Evolutionary conservation across 2,888 invertebrate species (phyloP).

Genomic region (Shargacucullia verbasci): DNA sequence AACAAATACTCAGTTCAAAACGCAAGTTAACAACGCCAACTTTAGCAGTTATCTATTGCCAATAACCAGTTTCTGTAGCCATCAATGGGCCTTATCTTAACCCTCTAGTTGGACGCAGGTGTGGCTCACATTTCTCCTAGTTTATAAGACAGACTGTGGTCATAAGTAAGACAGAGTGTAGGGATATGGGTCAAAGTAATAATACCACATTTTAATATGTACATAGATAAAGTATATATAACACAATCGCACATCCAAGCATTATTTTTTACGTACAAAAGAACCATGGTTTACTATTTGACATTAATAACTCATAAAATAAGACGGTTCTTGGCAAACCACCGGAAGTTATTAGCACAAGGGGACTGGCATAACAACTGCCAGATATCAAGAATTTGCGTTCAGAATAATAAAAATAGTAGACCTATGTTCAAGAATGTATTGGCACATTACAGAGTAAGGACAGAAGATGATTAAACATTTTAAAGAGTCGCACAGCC

Average conservation of each 20-base stretch:
- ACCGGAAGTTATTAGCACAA: constrained; percentile 34
- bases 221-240: neutral
- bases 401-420: constrained; percentile 25
- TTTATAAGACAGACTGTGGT: neutral
- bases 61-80: neutral
- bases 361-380: constrained; percentile 24
- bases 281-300: constrained; percentile 23
- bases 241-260: constrained; percentile 21
- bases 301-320: constrained; percentile 47
- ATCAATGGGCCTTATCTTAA: neutral
- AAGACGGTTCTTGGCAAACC: constrained; percentile 40
- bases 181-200: neutral
- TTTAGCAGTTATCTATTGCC: neutral
- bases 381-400: constrained; percentile 15
- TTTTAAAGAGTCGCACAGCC: constrained; percentile 9
- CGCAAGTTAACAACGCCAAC: neutral
- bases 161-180: neutral
- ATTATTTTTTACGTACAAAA: constrained; percentile 12
- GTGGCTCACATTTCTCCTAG: neutral
- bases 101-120: neutral
- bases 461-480: neutral
- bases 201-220: neutral
- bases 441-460: constrained; percentile 5
- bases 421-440: constrained; percentile 7
- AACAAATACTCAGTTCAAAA: neutral